A percentile compares a stretch with the other conserved stretches of the same genome.
Conservation (phyloP, 1,140 invertebrate species). For the Drosophila pruinosa region DNA sequence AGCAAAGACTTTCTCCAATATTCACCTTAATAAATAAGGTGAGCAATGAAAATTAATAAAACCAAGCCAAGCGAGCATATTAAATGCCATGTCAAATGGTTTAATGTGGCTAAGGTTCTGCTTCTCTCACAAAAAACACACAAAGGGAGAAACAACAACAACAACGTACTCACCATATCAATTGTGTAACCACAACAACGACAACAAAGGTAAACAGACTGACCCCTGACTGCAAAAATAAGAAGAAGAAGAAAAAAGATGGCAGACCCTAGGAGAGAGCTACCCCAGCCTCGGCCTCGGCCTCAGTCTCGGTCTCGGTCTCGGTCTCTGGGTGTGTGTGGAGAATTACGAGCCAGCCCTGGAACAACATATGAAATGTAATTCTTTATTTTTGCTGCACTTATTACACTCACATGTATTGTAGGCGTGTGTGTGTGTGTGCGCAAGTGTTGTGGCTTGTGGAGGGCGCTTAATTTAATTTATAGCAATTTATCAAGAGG, state of each 20-base stretch:
- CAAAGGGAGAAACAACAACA: conserved; percentile 13
- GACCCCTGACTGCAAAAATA: conserved; percentile 46
- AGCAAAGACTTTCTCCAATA: background rate
- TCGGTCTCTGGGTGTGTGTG: conserved; percentile 11
- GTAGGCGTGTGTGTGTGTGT: conserved; percentile 36
- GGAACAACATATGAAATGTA: conserved; percentile 70
- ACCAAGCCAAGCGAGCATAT: conserved; percentile 66
- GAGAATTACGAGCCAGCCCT: conserved; percentile 58
- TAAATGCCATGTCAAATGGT: conserved; percentile 78
- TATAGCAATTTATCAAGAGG: conserved; percentile 70
- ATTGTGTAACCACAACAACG: conserved; percentile 72
- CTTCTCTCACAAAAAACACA: background rate
- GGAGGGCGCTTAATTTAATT: conserved; percentile 74
- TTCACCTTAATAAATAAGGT: conserved; percentile 40
- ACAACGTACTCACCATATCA: conserved; percentile 54
- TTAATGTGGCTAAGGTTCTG: conserved; percentile 52
- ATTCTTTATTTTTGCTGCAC: conserved; percentile 55
- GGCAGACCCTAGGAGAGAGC: conserved; percentile 14
- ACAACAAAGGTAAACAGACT: conserved; percentile 62
- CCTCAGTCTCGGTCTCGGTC: too few relatives aligned
- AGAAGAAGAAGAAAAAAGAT: conserved; percentile 47
- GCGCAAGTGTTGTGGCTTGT: conserved; percentile 22
- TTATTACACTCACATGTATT: conserved; percentile 50
- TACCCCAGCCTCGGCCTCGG: too few relatives aligned
- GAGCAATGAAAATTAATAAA: conserved; percentile 77